These are phyloP conservation scores for Moxostoma hubbsi DNA, from an alignment of 2,797 vertebrate genomes.

Conservation along the genomic window DNA sequence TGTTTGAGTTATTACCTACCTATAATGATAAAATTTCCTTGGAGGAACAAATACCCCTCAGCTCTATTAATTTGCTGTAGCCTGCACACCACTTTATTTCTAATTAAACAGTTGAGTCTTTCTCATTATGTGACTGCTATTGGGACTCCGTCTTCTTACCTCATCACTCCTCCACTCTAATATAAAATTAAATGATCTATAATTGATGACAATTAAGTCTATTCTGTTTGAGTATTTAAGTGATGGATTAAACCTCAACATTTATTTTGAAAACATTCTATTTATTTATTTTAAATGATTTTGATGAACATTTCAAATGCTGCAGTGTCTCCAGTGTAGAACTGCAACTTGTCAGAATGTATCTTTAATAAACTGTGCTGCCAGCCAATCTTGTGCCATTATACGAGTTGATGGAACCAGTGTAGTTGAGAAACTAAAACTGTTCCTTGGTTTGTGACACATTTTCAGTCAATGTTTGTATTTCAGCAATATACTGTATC, in stretches of 20 bases:
- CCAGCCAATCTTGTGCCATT: neutral
- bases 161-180: constrained; percentile 30
- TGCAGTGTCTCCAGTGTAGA: neutral
- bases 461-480: neutral
- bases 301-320: constrained; percentile 20
- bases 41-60: too few species aligned
- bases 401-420: neutral
- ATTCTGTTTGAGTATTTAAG: neutral
- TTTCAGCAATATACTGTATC: neutral
- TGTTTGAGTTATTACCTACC: too few species aligned
- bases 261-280: neutral
- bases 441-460: neutral
- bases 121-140: constrained; percentile 24
- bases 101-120: neutral
- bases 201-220: neutral
- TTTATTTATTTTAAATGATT: neutral
- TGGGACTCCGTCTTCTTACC: neutral
- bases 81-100: too few species aligned
- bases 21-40: too few species aligned
- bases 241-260: neutral
- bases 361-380: neutral
- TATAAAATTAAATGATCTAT: neutral
- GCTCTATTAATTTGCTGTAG: too few species aligned
- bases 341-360: neutral
- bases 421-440: neutral